Conservation (phyloP, 2,797 vertebrate species). For the Acipenser oxyrinchus region DNA sequence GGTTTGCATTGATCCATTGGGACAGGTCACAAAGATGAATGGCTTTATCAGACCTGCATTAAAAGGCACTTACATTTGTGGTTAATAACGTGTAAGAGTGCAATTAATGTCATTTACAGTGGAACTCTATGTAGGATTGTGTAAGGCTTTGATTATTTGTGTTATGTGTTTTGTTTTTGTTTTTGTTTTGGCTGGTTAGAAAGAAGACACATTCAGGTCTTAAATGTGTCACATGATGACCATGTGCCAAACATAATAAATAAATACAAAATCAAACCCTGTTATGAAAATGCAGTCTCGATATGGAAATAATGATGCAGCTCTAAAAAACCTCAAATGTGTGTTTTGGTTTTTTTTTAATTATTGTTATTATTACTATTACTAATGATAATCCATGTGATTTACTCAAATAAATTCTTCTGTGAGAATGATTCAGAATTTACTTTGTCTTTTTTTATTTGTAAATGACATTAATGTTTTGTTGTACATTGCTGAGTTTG, state of each 20-base stretch:
- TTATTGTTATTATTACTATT: too few species aligned
- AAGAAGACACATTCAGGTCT: not conserved
- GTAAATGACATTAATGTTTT: not conserved
- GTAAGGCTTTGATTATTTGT: not conserved
- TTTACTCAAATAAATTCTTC: not conserved
- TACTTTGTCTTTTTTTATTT: not conserved
- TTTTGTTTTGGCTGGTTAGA: not conserved
- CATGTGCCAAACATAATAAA: not conserved
- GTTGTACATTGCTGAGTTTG: not conserved
- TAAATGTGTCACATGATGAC: constrained; percentile 1
- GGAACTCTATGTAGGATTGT: not conserved
- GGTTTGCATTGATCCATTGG: too few species aligned
- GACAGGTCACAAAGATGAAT: too few species aligned
- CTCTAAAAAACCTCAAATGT: not conserved
- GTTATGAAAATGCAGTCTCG: not conserved
- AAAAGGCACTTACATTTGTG: too few species aligned
- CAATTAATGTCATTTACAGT: too few species aligned
- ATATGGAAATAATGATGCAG: not conserved
- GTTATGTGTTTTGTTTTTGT: not conserved
- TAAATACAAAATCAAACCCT: not conserved
- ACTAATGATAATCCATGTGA: not conserved
- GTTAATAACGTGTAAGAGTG: too few species aligned
- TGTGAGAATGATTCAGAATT: not conserved
- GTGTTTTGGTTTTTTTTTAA: not conserved
- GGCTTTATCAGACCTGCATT: too few species aligned